These are phyloP conservation scores for Dendrocincla fuliginosa DNA, from an alignment of 2,797 vertebrate genomes.

Conservation along the genomic window DNA sequence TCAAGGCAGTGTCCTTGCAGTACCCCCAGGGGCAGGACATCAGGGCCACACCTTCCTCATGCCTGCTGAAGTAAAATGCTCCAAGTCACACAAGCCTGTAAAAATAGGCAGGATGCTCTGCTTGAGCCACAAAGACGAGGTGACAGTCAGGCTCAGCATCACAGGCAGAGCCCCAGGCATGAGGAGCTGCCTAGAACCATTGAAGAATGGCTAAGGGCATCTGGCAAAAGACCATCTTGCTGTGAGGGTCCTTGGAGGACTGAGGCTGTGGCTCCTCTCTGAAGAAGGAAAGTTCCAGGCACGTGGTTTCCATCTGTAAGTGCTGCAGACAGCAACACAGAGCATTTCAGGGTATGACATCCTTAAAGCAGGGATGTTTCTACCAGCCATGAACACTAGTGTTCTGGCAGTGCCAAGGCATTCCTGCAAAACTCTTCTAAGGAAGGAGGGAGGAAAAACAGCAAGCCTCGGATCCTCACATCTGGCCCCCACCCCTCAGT, in stretches of 20 bases:
- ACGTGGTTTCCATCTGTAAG: not conserved
- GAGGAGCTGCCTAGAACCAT: not conserved
- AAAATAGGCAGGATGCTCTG: not conserved
- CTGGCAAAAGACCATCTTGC: not conserved
- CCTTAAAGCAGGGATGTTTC: not conserved
- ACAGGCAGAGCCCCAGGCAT: not conserved
- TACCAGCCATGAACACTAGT: not conserved
- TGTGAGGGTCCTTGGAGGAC: not conserved
- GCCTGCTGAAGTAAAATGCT: not conserved
- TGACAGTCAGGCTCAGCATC: not conserved
- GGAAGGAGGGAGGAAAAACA: not conserved
- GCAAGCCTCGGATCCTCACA: not conserved
- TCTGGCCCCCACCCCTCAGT: not conserved
- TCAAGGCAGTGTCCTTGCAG: accelerated
- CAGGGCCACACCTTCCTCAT: not conserved
- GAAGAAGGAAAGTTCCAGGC: not conserved
- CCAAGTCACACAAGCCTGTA: not conserved
- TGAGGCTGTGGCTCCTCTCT: accelerated
- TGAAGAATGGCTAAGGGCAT: not conserved
- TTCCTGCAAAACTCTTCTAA: not conserved
- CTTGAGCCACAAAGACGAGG: not conserved
- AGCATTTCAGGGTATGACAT: not conserved
- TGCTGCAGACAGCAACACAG: not conserved
- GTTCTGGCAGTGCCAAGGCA: not conserved
- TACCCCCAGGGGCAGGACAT: no score